These are phyloP conservation scores for Tenebrosternarchus preto DNA, from an alignment of 2,113 vertebrate genomes.

Conservation along the genomic window DNA sequence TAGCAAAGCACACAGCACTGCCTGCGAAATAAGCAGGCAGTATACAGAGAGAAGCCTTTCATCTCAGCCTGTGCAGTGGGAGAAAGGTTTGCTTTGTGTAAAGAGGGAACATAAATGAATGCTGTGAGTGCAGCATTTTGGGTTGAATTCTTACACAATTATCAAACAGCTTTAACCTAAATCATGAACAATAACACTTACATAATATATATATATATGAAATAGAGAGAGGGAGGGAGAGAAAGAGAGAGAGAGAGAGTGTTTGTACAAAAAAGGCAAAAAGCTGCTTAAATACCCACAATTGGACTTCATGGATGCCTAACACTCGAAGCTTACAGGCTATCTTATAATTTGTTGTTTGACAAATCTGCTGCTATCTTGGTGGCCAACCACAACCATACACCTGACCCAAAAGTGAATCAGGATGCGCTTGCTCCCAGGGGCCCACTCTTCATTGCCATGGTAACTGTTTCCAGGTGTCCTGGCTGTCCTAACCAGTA, in stretches of 20 bases:
- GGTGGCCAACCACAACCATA: background rate
- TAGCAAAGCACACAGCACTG: too few species aligned
- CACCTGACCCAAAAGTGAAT: background rate
- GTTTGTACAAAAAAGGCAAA: background rate
- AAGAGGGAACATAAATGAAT: too few species aligned
- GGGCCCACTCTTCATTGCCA: background rate
- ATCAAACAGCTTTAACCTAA: too few species aligned
- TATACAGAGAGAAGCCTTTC: too few species aligned
- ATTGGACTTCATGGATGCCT: background rate
- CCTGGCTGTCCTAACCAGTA: background rate
- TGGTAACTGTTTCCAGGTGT: background rate
- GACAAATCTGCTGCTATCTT: background rate
- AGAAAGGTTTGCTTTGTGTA: too few species aligned
- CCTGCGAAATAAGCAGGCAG: too few species aligned
- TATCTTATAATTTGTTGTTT: background rate
- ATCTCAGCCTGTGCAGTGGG: too few species aligned
- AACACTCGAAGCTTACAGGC: background rate
- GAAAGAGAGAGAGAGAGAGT: too few species aligned
- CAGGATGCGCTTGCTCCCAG: background rate
- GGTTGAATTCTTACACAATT: too few species aligned
- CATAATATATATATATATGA: slow-evolving; percentile 1
- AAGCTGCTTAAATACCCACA: background rate
- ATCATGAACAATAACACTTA: too few species aligned
- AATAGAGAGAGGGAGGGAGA: too few species aligned
- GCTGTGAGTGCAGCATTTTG: too few species aligned